Evolutionary conservation across 2,888 invertebrate species (phyloP).

Genomic region (Hirtodrosophila duncani): DNA sequence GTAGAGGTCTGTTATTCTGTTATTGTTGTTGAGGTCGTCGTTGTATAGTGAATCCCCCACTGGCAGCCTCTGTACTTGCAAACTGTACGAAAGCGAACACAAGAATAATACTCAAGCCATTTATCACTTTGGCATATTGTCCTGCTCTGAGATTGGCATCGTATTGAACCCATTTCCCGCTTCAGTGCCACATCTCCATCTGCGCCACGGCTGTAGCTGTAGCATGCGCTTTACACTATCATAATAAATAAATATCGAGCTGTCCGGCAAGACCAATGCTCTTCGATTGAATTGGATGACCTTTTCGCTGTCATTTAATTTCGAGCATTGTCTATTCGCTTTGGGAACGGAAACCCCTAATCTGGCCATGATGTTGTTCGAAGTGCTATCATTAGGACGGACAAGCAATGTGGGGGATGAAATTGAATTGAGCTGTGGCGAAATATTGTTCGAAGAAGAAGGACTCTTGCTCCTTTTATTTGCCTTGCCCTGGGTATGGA

Average conservation of each 20-base stretch:
- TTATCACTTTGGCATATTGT: slow-evolving; percentile 77
- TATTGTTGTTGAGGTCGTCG: slow-evolving; percentile 31
- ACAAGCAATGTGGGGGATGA: slow-evolving; percentile 48
- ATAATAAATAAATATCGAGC: slow-evolving; percentile 68
- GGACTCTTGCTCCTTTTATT: slow-evolving; percentile 33
- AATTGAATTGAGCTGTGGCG: slow-evolving; percentile 46
- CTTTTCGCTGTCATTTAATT: slow-evolving; percentile 74
- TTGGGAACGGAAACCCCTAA: slow-evolving; percentile 76
- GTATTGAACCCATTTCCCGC: slow-evolving; percentile 74
- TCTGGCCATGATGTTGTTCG: slow-evolving; percentile 71
- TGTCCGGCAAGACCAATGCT: slow-evolving; percentile 46
- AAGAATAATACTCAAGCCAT: slow-evolving; percentile 72
- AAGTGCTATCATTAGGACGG: slow-evolving; percentile 65
- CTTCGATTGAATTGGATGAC: slow-evolving; percentile 67
- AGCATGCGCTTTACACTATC: slow-evolving; percentile 64
- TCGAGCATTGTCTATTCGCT: slow-evolving; percentile 71
- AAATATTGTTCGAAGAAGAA: slow-evolving; percentile 37
- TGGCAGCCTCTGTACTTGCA: slow-evolving; percentile 41
- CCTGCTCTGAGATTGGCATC: slow-evolving; percentile 73
- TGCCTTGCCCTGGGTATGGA: slow-evolving; percentile 18
- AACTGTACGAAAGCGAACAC: slow-evolving; percentile 53
- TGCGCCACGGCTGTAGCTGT: slow-evolving; percentile 1
- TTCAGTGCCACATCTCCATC: slow-evolving; percentile 54
- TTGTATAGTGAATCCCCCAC: slow-evolving; percentile 44
- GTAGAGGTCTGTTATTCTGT: slow-evolving; percentile 18